Evolutionary conservation across 2,888 invertebrate species (phyloP), one percentile per base, ranked within the genome.

Genomic region (Darwinula stevensoni): DNA sequence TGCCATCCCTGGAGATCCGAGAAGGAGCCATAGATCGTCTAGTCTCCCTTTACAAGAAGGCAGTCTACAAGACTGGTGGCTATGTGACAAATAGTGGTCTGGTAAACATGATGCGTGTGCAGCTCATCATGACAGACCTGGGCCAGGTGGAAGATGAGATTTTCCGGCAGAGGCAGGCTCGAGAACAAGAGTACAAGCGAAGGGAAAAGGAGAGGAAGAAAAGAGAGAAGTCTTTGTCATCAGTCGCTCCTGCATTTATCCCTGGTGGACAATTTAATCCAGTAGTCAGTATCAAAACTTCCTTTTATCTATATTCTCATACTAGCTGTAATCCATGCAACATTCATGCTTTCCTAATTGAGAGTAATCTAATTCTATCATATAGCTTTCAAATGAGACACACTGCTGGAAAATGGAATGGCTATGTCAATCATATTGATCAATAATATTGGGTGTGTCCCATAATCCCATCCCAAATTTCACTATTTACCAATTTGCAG

Each of bases 61-160:
- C 74, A 40, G 82, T 88, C 9, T 76, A 76, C 47, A 80, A 72
- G 54, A 86, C 86, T n/a, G 72, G 71, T 13, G 16, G 88, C 13
- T 97, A 73, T 58, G 58, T 97, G 38, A 94, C 97, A 0, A 67
- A 88, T 46, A 82, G 76, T 26, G 97, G 97, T 0, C 70, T 80
- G 41, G 88, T 94, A 9, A 71, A 82, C 49, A 59, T 94, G 36
- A 72, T 75, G 42, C 61, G 91, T 28, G 91, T 94, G 4, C 91
- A 97, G 53, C 57, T 88, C 41, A 91, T 97, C 33, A 68, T 97
- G 70, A 64, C 67, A 16, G 82, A 91, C 47, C 59, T 99, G 30
- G 97, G 94, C 0, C 66, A 70, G 47, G 70, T 69, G 17, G 97
- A 97, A 51, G 94, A 99, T 57, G 75, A 84, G 55, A 97, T 99